A percentile compares a stretch with the other conserved stretches of the same genome.
These are phyloP conservation scores for Xestoiulus laeticollis DNA, from an alignment of 2,888 invertebrate species.

Conservation along the genomic window DNA sequence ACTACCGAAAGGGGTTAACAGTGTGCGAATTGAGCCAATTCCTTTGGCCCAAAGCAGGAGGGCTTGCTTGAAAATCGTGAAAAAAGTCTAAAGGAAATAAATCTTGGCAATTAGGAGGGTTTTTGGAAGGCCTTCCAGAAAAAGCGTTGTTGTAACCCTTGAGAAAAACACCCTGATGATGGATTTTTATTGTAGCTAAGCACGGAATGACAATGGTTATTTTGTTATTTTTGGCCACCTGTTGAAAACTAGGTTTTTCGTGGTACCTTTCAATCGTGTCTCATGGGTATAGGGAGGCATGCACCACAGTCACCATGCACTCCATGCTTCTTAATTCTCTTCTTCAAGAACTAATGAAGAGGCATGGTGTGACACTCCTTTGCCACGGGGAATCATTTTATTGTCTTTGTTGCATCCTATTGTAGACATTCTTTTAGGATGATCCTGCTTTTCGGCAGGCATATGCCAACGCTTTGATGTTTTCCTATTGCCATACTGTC, in stretches of 20 bases:
- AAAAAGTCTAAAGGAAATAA: not conserved
- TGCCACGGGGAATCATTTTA: too few species aligned
- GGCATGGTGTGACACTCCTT: too few species aligned
- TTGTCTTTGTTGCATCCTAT: too few species aligned
- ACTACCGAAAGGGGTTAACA: slow-evolving; percentile 38
- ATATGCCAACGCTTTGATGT: too few species aligned
- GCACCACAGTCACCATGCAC: too few species aligned
- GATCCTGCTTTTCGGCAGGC: too few species aligned
- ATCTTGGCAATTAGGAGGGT: slow-evolving; percentile 20
- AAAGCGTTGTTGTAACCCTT: slow-evolving; percentile 8
- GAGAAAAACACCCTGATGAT: slow-evolving; percentile 19
- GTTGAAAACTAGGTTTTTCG: not conserved
- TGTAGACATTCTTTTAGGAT: too few species aligned
- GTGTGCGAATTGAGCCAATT: slow-evolving; percentile 41
- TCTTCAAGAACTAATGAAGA: too few species aligned
- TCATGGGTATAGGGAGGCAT: not conserved
- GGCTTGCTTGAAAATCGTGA: not conserved
- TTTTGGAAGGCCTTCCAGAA: not conserved
- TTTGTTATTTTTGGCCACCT: not conserved
- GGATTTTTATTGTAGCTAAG: slow-evolving; percentile 23
- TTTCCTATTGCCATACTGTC: too few species aligned
- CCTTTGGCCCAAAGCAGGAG: slow-evolving; percentile 36
- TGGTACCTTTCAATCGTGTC: not conserved
- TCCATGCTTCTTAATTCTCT: not conserved
- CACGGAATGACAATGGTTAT: not conserved